Evolutionary conservation across 2,113 vertebrate species (phyloP).

Genomic region (Trachemys scripta): DNA sequence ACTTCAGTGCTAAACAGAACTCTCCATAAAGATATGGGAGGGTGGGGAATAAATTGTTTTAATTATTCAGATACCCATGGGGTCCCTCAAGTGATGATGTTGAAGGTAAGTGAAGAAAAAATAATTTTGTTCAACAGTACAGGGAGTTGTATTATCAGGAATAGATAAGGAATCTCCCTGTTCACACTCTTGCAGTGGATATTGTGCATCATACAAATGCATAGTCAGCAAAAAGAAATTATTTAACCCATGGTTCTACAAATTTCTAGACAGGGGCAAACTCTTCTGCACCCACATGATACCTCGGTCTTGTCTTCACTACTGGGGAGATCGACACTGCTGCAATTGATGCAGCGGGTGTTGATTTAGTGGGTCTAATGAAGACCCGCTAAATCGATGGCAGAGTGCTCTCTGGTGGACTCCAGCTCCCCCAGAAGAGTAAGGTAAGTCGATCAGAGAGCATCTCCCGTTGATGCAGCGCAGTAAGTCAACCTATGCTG

Average conservation of each 20-base stretch:
- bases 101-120: neutral
- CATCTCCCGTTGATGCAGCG: too few relatives aligned
- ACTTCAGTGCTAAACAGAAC: neutral
- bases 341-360: too few relatives aligned
- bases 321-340: too few relatives aligned
- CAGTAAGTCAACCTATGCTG: too few relatives aligned
- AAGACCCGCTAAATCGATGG: too few relatives aligned
- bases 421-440: too few relatives aligned
- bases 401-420: too few relatives aligned
- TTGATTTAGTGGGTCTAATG: too few relatives aligned
- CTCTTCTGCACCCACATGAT: neutral
- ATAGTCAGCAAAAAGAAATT: neutral
- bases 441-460: too few relatives aligned
- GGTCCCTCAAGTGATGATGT: fast-evolving
- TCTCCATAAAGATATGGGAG: fast-evolving
- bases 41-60: neutral
- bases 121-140: fast-evolving
- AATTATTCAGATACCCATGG: neutral
- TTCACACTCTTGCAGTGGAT: neutral
- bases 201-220: neutral
- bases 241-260: neutral
- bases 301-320: neutral
- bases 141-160: neutral
- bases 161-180: neutral
- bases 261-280: neutral